These are phyloP conservation scores for Neogale vison DNA, from an alignment of 2,113 vertebrate species.

Conservation along the genomic window DNA sequence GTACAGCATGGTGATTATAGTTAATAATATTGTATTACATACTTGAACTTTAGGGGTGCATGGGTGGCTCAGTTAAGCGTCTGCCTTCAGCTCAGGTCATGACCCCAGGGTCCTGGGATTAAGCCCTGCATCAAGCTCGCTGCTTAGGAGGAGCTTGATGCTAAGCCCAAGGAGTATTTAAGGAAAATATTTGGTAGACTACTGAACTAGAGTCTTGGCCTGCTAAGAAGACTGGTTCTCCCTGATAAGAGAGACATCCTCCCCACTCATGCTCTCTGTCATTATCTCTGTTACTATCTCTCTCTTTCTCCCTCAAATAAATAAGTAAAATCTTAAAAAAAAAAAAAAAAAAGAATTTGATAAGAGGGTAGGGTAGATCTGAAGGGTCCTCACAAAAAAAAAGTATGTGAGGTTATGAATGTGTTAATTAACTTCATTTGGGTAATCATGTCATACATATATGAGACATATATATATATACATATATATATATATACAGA, in stretches of 20 bases:
- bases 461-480: neutral
- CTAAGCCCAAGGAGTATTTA: too few species aligned
- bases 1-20: neutral
- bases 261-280: neutral
- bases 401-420: neutral
- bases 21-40: neutral
- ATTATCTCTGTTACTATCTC: too few species aligned
- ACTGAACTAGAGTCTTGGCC: too few species aligned
- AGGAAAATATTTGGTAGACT: too few species aligned
- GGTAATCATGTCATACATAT: neutral
- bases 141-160: too few species aligned
- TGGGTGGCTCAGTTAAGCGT: too few species aligned
- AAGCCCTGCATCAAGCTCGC: too few species aligned
- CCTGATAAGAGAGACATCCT: neutral
- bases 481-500: neutral
- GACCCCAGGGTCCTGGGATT: too few species aligned
- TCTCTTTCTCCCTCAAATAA: neutral
- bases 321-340: neutral
- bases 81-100: too few species aligned
- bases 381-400: neutral
- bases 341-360: neutral
- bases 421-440: neutral
- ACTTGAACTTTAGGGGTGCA: neutral
- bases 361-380: neutral
- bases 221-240: neutral